Conservation (phyloP, 2,888 invertebrate genomes). For the Theodoxus fluviatilis region DNA sequence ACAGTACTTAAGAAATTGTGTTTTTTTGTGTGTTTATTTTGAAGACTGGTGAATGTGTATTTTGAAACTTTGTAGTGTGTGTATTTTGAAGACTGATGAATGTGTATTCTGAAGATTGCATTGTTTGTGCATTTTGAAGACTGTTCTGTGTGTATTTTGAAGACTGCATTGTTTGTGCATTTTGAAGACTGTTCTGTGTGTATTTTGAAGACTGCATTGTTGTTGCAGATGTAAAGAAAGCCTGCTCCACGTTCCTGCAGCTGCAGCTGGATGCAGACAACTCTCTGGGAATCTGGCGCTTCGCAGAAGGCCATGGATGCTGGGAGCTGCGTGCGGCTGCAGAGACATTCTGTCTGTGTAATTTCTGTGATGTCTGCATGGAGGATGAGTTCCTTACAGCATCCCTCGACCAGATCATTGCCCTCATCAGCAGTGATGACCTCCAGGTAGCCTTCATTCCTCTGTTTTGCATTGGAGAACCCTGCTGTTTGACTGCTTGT, state of each 20-base stretch:
- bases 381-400: slow-evolving; percentile 61
- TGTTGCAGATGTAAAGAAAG: slow-evolving; percentile 60
- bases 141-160: neutral
- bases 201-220: neutral
- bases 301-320: slow-evolving; percentile 63
- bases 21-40: no score
- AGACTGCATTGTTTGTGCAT: neutral
- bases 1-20: no score
- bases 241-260: slow-evolving; percentile 63
- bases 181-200: neutral
- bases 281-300: slow-evolving; percentile 63
- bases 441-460: no score
- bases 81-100: no score
- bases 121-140: no score
- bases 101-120: no score
- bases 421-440: slow-evolving; percentile 58
- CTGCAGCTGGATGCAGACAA: slow-evolving; percentile 62
- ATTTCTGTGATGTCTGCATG: slow-evolving; percentile 57
- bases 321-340: slow-evolving; percentile 52
- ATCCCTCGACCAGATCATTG: slow-evolving; percentile 53
- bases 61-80: no score
- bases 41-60: no score
- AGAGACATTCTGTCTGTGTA: slow-evolving; percentile 52
- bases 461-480: neutral
- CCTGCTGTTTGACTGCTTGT: neutral